These are phyloP conservation scores for Uloborus diversus DNA, from an alignment of 1,140 invertebrate species.

Conservation along the genomic window DNA sequence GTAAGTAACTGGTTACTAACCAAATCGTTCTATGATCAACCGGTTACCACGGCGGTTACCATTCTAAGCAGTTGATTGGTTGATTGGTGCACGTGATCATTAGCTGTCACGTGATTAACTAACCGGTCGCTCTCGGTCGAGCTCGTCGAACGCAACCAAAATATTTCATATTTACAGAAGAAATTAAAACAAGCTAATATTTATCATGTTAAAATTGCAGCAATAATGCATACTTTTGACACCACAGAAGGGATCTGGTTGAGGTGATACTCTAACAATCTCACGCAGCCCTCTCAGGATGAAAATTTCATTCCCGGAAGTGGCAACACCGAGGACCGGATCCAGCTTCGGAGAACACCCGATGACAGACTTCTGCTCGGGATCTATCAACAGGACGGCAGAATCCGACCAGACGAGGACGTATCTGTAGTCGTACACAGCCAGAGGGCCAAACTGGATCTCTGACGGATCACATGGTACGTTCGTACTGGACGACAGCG, in stretches of 20 bases:
- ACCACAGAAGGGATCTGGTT: conserved; percentile 18
- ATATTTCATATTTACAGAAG: too few species aligned
- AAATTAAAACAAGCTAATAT: background rate
- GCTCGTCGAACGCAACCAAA: too few species aligned
- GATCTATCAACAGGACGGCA: conserved; percentile 79
- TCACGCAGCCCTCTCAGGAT: conserved; percentile 76
- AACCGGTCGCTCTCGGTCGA: too few species aligned
- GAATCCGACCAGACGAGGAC: conserved; percentile 79
- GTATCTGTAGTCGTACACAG: conserved; percentile 75
- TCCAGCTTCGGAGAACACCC: conserved; percentile 66
- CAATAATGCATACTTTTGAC: conserved; percentile 7
- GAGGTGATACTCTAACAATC: conserved; percentile 68
- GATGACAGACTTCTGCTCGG: conserved; percentile 69
- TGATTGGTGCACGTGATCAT: too few species aligned
- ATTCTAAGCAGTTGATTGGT: too few species aligned
- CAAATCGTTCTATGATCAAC: too few species aligned
- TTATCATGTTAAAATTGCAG: too few species aligned
- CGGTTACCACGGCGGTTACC: too few species aligned
- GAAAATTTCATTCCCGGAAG: conserved; percentile 81
- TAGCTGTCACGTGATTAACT: too few species aligned
- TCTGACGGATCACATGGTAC: conserved; percentile 64
- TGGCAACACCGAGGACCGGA: conserved; percentile 70
- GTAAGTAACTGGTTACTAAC: too few species aligned
- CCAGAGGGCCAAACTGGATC: conserved; percentile 74
- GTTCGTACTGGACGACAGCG: conserved; percentile 65